phyloP scores from a whole-genome alignment of 2,797 vertebrate genomes.

The Eulemur coronatus region DNA sequence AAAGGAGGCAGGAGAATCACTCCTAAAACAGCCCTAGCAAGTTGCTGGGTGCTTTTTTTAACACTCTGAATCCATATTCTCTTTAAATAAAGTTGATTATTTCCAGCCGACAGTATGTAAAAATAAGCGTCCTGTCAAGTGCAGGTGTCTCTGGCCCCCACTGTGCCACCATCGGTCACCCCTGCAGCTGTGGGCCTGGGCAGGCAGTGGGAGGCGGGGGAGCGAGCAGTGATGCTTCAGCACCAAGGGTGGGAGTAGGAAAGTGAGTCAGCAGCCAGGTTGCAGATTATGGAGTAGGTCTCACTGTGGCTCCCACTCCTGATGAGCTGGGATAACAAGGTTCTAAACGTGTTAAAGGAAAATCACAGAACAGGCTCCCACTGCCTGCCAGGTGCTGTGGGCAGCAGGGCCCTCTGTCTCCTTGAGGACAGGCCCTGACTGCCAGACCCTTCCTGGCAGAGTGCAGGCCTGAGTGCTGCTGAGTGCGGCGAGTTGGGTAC shows the following conservation, averaged over 20 bases:
- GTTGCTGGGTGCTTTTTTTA: constrained; percentile 42
- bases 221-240: background rate
- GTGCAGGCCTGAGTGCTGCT: background rate
- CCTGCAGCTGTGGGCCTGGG: constrained; percentile 5
- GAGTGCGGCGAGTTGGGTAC: background rate
- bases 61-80: constrained; percentile 51
- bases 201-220: background rate
- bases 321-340: background rate
- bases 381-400: background rate
- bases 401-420: background rate
- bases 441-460: background rate
- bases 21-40: constrained; percentile 35
- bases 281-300: background rate
- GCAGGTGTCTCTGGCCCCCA: constrained; percentile 55
- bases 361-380: background rate
- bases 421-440: background rate
- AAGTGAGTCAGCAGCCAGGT: constrained; percentile 54
- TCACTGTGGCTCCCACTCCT: constrained; percentile 6
- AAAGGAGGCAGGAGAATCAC: background rate
- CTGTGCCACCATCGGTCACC: background rate
- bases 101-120: constrained; percentile 47
- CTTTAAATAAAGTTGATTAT: constrained; percentile 69
- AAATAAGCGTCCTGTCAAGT: constrained; percentile 59
- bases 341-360: background rate
- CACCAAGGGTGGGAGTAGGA: background rate